Conservation (phyloP, 1,140 invertebrate genomes). For the Liolophura sinensis region DNA sequence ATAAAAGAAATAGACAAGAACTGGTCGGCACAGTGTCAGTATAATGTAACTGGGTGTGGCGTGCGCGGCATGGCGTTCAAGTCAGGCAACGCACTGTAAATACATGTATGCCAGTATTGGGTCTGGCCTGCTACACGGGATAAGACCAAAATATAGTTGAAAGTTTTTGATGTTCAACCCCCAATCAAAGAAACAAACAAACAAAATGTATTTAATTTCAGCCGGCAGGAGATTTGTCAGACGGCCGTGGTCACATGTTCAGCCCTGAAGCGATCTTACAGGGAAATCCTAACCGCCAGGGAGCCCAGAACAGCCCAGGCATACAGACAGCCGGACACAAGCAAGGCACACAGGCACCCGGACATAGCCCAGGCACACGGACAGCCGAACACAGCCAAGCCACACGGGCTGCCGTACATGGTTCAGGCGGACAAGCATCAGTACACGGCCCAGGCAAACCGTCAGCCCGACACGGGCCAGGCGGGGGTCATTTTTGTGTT, state of each 20-base stretch:
- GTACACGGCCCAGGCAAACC: neutral
- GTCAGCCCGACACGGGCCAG: neutral
- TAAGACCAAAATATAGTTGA: too few species aligned
- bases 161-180: too few species aligned
- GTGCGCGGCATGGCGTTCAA: too few species aligned
- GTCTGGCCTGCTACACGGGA: too few species aligned
- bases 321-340: constrained; percentile 9
- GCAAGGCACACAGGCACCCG: neutral
- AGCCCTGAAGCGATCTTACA: constrained; percentile 34
- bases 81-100: too few species aligned
- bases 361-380: neutral
- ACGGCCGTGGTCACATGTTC: constrained; percentile 40
- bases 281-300: constrained; percentile 21
- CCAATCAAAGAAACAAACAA: too few species aligned
- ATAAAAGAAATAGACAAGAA: too few species aligned
- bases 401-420: neutral
- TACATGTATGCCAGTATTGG: too few species aligned
- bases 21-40: too few species aligned
- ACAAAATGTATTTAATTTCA: constrained; percentile 11
- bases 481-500: constrained; percentile 24
- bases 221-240: constrained; percentile 11
- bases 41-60: too few species aligned
- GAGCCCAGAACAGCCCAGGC: too few species aligned
- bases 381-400: neutral
- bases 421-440: neutral